phyloP scores from a whole-genome alignment of 2,888 invertebrate genomes.

The Apantesis nais region DNA sequence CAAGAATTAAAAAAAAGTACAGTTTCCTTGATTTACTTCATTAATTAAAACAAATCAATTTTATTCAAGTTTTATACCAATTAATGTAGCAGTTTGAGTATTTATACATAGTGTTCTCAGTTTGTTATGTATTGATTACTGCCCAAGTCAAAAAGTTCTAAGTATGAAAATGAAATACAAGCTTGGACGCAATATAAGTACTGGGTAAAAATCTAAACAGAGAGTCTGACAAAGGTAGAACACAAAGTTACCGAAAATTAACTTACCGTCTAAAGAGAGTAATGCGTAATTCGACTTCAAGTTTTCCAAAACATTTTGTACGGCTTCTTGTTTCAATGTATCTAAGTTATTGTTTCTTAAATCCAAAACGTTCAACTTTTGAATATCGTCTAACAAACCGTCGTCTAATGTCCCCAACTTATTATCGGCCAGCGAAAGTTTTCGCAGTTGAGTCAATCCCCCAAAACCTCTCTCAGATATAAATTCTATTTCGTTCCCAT shows the following conservation, averaged over 20 bases:
- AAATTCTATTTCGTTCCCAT: slow-evolving; percentile 89
- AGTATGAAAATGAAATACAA: slow-evolving; percentile 13
- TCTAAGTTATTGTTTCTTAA: slow-evolving; percentile 91
- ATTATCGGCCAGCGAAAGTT: slow-evolving; percentile 91
- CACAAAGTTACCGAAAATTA: slow-evolving; percentile 53
- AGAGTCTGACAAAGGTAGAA: slow-evolving; percentile 45
- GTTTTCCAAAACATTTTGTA: slow-evolving; percentile 90
- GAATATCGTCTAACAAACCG: slow-evolving; percentile 89
- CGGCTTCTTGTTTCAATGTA: slow-evolving; percentile 90
- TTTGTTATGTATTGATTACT: slow-evolving; percentile 13
- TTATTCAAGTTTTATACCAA: neutral
- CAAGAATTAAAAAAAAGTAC: no score
- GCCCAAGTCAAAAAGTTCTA: slow-evolving; percentile 8
- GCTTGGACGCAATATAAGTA: slow-evolving; percentile 28
- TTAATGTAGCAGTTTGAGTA: neutral
- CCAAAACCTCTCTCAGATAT: slow-evolving; percentile 92
- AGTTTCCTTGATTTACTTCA: no score
- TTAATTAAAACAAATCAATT: no score
- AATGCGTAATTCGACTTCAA: slow-evolving; percentile 89
- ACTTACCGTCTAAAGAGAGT: slow-evolving; percentile 92
- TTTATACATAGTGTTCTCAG: neutral
- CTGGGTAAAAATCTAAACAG: slow-evolving; percentile 4
- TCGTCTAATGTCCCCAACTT: slow-evolving; percentile 89
- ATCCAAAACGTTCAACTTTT: slow-evolving; percentile 90
- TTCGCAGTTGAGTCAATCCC: slow-evolving; percentile 90